A percentile compares a stretch with the other conserved stretches of the same genome.
Evolutionary conservation across 2,797 vertebrate genomes (phyloP).

Genomic region (Eupleurogrammus muticus): DNA sequence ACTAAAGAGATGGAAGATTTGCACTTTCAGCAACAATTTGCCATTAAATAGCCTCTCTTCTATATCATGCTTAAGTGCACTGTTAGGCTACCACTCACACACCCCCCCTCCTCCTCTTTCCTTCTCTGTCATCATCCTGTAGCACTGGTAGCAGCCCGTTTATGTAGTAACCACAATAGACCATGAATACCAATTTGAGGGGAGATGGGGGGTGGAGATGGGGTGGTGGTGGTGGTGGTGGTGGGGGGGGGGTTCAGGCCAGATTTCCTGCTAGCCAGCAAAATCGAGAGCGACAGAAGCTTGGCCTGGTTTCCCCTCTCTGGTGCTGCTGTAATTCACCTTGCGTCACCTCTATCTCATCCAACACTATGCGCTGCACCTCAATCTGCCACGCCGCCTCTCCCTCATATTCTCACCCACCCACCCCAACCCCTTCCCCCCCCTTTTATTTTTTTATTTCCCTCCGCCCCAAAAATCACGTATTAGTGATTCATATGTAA

Average conservation of each 20-base stretch:
- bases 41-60: conserved; percentile 4
- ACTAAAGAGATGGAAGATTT: conserved; percentile 13
- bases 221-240: too few species aligned
- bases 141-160: conserved; percentile 65
- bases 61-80: conserved; percentile 25
- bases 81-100: conserved; percentile 16
- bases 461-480: conserved; percentile 28
- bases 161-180: conserved; percentile 68
- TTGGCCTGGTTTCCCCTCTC: conserved; percentile 69
- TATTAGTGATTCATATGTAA: conserved; percentile 65
- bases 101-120: conserved; percentile 20
- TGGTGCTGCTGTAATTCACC: conserved; percentile 68
- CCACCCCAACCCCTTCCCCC: not conserved
- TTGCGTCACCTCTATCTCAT: conserved; percentile 74
- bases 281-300: conserved; percentile 75
- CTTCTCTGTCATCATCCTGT: conserved; percentile 56
- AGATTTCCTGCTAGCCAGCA: conserved; percentile 59
- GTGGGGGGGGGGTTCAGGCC: conserved; percentile 16
- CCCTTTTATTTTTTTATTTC: too few species aligned
- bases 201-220: conserved; percentile 21
- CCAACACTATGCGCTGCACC: conserved; percentile 61
- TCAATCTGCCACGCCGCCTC: conserved; percentile 56
- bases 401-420: conserved; percentile 30
- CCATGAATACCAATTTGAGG: conserved; percentile 72
- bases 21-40: conserved; percentile 27